Evolutionary conservation across 2,113 vertebrate species (phyloP), one percentile per base, ranked within the genome.

Genomic region (Hystrix cristata): DNA sequence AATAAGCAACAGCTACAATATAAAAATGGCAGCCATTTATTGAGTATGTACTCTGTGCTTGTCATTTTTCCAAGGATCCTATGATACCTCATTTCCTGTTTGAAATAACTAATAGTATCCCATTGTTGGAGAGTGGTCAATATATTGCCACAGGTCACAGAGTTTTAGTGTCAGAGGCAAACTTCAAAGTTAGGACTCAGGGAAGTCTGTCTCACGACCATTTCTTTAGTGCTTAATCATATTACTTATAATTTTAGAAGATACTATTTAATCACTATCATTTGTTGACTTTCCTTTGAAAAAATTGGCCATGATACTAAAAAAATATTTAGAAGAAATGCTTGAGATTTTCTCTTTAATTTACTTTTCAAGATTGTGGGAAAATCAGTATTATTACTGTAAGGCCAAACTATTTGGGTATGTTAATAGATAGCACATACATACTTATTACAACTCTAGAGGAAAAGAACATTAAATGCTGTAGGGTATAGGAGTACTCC

Each of bases 311-410:
- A 31, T 25, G 1, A 29, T 51, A 14, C 12, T 34, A 81, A 29
- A 74, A 82, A 95, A 85, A n/a, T 69, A 51, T 69, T 80, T 34
- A 21, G 12, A 94, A 95, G 34, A 38, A 65, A 94, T 94, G 2
- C 9, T n/a, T 71, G 10, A 23, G 12, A 9, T 51, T 91, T 64
- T 90, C 9, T 76, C 12, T 65, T 79, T 25, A 78, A 55, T 31
- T 62, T 76, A 92, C 1, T 80, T 85, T 89, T 57, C 1, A 79
- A 91, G 72, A 34, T 53, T 60, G 23, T 51, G 8, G 12, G 11
- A 96, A 90, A 84, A 53, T 7, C 7, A 62, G 43, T 62, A 51
- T 69, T 48, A 46, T 29, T 67, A 12, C 48, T 65, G 74, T 38
- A 0, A 74, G 16, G 16, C 13, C 90, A 86, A 78, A 69, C 29